Conservation (phyloP, 1,140 invertebrate genomes). For the Cyclina sinensis region DNA sequence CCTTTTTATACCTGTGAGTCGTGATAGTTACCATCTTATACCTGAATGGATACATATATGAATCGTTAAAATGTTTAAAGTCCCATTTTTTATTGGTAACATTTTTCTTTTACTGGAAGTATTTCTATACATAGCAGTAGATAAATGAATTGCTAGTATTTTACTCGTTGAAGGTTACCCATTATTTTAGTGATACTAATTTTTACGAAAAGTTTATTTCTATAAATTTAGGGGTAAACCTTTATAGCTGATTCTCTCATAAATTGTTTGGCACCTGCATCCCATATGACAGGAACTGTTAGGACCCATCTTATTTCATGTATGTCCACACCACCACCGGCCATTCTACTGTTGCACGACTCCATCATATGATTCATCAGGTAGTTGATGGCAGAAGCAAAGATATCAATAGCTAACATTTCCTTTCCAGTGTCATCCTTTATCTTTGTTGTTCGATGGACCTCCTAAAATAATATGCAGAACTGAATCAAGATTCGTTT, state of each 20-base stretch:
- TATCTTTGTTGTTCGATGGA: conserved; percentile 32
- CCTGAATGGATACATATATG: background rate
- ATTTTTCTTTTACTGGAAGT: background rate
- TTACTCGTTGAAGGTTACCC: background rate
- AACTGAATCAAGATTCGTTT: too few relatives aligned
- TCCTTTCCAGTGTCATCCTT: conserved; percentile 11
- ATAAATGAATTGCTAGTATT: background rate
- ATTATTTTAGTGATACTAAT: too few relatives aligned
- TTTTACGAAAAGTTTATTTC: background rate
- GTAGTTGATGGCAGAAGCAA: conserved; percentile 7
- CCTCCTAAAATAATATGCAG: background rate
- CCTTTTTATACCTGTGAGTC: too few relatives aligned
- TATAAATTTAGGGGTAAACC: background rate
- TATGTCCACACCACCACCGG: background rate
- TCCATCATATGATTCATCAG: conserved; percentile 24
- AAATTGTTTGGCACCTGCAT: conserved; percentile 68
- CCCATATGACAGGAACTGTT: conserved; percentile 61
- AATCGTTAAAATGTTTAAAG: background rate
- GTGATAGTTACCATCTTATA: too few relatives aligned
- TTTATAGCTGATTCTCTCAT: conserved; percentile 68
- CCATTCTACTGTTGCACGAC: background rate
- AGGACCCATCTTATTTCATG: conserved; percentile 54
- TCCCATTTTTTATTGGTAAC: background rate
- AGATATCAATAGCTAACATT: conserved; percentile 39
- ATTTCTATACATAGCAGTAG: background rate